These are phyloP conservation scores for Falco novaeseelandiae DNA, from an alignment of 2,797 vertebrate species.

Conservation along the genomic window DNA sequence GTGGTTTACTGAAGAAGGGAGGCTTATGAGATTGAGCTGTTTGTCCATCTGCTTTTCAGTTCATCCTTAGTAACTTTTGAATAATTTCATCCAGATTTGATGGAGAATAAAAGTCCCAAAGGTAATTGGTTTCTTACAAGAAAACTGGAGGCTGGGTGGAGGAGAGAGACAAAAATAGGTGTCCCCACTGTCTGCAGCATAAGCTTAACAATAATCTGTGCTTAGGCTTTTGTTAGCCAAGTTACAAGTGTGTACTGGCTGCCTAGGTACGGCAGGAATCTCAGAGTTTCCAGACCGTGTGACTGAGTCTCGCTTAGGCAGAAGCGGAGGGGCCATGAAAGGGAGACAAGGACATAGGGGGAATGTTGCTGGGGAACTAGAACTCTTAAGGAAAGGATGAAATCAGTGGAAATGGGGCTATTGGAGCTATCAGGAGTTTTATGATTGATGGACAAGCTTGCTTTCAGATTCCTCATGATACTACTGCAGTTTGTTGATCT, in stretches of 20 bases:
- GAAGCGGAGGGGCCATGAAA: background rate
- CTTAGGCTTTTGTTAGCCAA: slow-evolving; percentile 29
- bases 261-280: background rate
- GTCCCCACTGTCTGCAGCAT: slow-evolving; percentile 15
- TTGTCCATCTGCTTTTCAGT: slow-evolving; percentile 49
- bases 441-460: too few species aligned
- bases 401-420: background rate
- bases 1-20: background rate
- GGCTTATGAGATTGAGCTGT: background rate
- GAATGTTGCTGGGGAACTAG: background rate
- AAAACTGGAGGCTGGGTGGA: background rate
- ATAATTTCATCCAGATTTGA: background rate
- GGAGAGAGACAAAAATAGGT: slow-evolving; percentile 54
- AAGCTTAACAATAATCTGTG: slow-evolving; percentile 46
- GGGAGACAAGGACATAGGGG: background rate
- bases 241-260: background rate
- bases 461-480: rapidly evolving
- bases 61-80: slow-evolving; percentile 30
- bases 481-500: background rate
- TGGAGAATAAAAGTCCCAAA: background rate
- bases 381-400: background rate
- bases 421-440: background rate
- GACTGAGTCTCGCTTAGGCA: background rate
- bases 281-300: background rate
- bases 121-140: background rate